Conservation (phyloP, 2,888 invertebrate species). For the Volucella inanis region DNA sequence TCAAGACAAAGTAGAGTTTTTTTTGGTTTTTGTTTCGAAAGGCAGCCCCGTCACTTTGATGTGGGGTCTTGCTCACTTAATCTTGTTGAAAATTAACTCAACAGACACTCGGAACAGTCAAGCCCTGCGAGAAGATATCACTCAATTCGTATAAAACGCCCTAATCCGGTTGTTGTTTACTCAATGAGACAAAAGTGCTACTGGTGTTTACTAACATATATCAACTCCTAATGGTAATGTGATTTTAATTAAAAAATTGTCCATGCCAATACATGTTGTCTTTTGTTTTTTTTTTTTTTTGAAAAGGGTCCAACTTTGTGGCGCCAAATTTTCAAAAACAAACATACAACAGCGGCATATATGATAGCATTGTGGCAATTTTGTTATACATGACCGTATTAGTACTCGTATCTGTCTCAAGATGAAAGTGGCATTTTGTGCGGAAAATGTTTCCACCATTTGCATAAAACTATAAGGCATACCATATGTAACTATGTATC, state of each 20-base stretch:
- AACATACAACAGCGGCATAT: not conserved
- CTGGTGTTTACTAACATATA: not conserved
- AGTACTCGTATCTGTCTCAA: not conserved
- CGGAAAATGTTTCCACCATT: constrained; percentile 10
- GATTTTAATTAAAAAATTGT: constrained; percentile 5
- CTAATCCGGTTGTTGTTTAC: constrained; percentile 54
- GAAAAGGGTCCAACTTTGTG: not conserved
- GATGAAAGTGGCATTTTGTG: not conserved
- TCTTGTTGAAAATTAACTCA: constrained; percentile 8
- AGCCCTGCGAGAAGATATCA: constrained; percentile 38
- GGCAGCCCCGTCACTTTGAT: not conserved
- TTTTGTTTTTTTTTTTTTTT: not conserved
- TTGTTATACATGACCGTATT: not conserved
- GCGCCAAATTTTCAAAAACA: not conserved
- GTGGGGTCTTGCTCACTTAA: not conserved
- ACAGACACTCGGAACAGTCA: constrained; percentile 3
- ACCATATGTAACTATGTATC: not conserved
- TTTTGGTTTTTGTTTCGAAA: constrained; percentile 5
- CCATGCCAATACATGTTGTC: no score
- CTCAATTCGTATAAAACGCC: constrained; percentile 39
- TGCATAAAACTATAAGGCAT: not conserved
- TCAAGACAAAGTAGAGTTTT: constrained; percentile 13
- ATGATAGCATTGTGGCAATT: no score
- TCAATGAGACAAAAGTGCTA: not conserved
- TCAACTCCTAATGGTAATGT: constrained; percentile 13